Evolutionary conservation across 2,888 invertebrate species (phyloP), one percentile per base, ranked within the genome.

Genomic region (Hecatera dysodea): DNA sequence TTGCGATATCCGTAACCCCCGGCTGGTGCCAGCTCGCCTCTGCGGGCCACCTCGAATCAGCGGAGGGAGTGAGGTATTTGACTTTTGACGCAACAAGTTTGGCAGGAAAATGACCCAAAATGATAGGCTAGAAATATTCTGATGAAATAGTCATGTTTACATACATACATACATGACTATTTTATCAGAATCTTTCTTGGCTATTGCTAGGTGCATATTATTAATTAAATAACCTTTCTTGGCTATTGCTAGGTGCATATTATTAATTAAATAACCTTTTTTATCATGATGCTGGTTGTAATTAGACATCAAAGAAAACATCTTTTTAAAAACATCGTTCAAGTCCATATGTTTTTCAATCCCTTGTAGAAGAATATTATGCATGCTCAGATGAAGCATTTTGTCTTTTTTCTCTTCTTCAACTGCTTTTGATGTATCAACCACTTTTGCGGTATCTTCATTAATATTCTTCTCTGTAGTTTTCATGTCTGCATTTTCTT

Each of bases 311-410:
- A 91, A 62, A 0, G 70, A 9, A 19, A 88, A 86, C 0, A 92
- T 83, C 55, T 83, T 87, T 1, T 83, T 85, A 55, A 88, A 90
- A 0, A 94, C 90, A 4, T 92, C 90, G 57, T 88, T 90, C 12
- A 93, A 71, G 67, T 94, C 91, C 89, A 90, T 90, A 65, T 93
- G 92, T 0, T 88, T 89, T 9, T 91, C 84, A 0, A 93, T 90
- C 7, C 93, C 94, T 87, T 92, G 90, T 1, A 93, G 71, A 0
- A 95, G 72, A 19, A 93, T 88, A 66, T 93, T 92, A 50, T 94
- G 93, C 86, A 94, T 89, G 0, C 91, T 90, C n/a, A 91, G 55
- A 82, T 93, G 92, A n/a, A 93, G 56, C 9, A 91, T 53, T 22
- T 91, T 88, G 2, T 90, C 87, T 33, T 27, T 63, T 3, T 53